Conservation (phyloP, 1,140 invertebrate species). For the Polypedilum vanderplanki region DNA sequence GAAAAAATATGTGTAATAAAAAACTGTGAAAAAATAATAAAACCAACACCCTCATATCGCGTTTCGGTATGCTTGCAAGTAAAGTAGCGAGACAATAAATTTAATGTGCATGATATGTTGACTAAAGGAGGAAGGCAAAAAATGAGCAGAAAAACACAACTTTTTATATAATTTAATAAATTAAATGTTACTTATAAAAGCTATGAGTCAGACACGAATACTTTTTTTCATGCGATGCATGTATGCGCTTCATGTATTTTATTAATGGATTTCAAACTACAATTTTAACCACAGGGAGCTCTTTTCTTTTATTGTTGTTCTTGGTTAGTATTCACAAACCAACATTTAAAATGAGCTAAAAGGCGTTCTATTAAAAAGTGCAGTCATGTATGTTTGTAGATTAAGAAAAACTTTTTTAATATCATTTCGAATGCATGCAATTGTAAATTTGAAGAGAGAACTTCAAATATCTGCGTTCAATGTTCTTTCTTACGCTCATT, state of each 20-base stretch:
- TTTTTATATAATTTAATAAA: constrained; percentile 20
- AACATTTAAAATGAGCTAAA: neutral
- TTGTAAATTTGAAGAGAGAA: neutral
- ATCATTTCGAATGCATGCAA: neutral
- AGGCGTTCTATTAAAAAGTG: neutral
- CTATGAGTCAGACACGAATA: neutral
- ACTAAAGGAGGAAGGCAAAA: neutral
- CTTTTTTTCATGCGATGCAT: neutral
- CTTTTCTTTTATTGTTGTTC: neutral
- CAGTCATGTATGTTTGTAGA: no score
- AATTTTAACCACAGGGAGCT: neutral
- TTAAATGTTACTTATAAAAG: constrained; percentile 14
- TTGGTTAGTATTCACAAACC: neutral
- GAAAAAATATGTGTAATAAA: no score
- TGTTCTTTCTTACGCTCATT: neutral
- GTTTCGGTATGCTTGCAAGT: neutral
- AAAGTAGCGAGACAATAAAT: constrained; percentile 15
- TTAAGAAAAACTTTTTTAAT: neutral
- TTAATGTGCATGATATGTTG: constrained; percentile 12
- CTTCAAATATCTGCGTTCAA: neutral
- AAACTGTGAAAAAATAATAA: neutral
- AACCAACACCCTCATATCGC: constrained; percentile 16
- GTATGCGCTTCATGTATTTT: neutral
- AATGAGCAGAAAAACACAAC: neutral
- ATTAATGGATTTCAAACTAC: neutral